These are phyloP conservation scores for Chloroceryle aenea DNA, from an alignment of 2,113 vertebrate species.

Conservation along the genomic window DNA sequence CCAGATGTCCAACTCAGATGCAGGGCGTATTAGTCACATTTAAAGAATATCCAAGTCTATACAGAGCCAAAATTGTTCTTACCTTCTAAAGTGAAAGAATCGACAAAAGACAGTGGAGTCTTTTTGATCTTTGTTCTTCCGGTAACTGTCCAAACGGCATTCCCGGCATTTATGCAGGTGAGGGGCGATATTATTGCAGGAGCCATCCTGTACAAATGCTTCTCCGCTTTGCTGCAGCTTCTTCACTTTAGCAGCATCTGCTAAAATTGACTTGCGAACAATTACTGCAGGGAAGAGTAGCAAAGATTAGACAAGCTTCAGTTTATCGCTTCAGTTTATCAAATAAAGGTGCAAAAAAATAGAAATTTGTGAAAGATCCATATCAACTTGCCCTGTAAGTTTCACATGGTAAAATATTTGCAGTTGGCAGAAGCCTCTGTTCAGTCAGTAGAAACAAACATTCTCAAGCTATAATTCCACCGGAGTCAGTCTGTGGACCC, in stretches of 20 bases:
- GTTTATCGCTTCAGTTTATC: neutral
- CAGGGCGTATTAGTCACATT: fast-evolving
- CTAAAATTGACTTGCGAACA: conserved; percentile 74
- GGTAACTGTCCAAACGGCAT: conserved; percentile 80
- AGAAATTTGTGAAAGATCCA: neutral
- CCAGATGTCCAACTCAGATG: neutral
- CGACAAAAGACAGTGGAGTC: conserved; percentile 83
- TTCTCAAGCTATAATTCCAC: neutral
- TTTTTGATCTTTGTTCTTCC: conserved; percentile 78
- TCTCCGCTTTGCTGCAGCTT: conserved; percentile 81
- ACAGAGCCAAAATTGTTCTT: fast-evolving
- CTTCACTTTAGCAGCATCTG: conserved; percentile 75
- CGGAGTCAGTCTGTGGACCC: neutral
- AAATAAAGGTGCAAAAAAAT: fast-evolving
- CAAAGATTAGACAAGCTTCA: neutral
- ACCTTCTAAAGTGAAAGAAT: conserved; percentile 86
- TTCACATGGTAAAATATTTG: neutral
- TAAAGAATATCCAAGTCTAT: neutral
- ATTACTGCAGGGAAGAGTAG: conserved; percentile 49
- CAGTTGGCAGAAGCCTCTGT: neutral
- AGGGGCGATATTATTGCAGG: conserved; percentile 78
- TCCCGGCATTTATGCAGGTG: conserved; percentile 83
- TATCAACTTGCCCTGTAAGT: fast-evolving
- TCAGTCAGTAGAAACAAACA: neutral
- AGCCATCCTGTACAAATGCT: conserved; percentile 81